Conservation (phyloP, 2,797 vertebrate genomes). For the Acanthis flammea region DNA sequence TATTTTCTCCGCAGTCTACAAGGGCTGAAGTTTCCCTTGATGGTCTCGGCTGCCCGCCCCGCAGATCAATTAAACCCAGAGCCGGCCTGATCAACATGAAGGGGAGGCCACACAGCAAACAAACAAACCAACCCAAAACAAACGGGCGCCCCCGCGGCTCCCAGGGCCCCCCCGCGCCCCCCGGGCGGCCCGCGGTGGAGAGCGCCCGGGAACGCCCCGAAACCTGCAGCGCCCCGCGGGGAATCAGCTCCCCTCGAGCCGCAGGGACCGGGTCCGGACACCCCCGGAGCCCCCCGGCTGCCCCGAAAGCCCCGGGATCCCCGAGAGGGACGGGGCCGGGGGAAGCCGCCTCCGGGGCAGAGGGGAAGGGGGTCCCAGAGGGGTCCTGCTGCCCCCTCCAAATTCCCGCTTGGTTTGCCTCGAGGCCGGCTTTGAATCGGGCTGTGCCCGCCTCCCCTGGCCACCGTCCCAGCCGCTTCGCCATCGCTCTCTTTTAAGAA, state of each 20-base stretch:
- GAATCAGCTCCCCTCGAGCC: not conserved
- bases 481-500: not conserved
- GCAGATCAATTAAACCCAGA: slow-evolving; percentile 7
- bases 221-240: not conserved
- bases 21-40: slow-evolving; percentile 35
- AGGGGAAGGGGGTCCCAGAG: not conserved
- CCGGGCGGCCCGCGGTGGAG: not conserved
- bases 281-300: not conserved
- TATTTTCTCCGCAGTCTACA: not conserved
- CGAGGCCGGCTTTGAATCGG: not conserved
- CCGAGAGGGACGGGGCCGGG: not conserved
- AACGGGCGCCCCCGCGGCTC: slow-evolving; percentile 16
- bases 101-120: slow-evolving; percentile 6
- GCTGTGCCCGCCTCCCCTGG: not conserved
- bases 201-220: slow-evolving; percentile 20
- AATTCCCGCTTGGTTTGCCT: not conserved
- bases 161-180: not conserved
- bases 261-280: not conserved
- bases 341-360: not conserved
- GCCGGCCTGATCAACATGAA: not conserved
- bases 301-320: no score
- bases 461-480: not conserved
- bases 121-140: slow-evolving; percentile 9
- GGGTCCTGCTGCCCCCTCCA: not conserved
- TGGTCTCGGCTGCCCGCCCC: not conserved